Percentiles rank a stretch among this genome's conserved stretches.
Evolutionary conservation across 2,113 vertebrate genomes (phyloP).

Genomic region (Galbula dea): DNA sequence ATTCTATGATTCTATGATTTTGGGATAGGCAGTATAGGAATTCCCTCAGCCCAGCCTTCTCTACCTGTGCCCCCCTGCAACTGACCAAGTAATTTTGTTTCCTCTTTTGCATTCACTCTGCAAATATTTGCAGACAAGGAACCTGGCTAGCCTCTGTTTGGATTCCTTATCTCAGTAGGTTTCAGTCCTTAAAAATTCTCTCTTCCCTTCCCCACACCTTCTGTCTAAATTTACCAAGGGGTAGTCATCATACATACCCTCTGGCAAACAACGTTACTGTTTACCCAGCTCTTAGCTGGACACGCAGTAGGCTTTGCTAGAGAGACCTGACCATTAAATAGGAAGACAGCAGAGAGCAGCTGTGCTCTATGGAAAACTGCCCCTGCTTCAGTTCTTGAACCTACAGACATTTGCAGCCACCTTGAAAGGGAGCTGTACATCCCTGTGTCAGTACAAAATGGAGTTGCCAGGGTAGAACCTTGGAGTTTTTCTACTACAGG

Average conservation of each 20-base stretch:
- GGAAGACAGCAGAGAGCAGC: constrained; percentile 8
- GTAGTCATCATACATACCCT: neutral
- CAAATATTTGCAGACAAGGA: constrained; percentile 46
- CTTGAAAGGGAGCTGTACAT: neutral
- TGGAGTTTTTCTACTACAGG: neutral
- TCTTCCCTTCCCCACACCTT: constrained; percentile 9
- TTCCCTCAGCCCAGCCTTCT: neutral
- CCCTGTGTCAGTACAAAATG: neutral
- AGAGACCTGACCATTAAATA: neutral
- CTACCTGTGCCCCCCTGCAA: neutral
- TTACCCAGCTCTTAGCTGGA: neutral
- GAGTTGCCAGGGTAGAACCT: neutral
- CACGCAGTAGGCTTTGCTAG: neutral
- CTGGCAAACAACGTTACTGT: neutral
- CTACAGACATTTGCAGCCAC: neutral
- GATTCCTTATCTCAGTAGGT: constrained; percentile 6
- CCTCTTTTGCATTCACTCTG: neutral
- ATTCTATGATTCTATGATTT: too few relatives aligned
- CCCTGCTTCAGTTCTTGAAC: neutral
- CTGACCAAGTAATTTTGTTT: neutral
- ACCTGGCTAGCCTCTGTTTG: neutral
- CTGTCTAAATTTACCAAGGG: neutral
- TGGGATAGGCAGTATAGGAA: neutral
- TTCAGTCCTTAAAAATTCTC: neutral
- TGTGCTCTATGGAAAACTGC: neutral